phyloP scores from a whole-genome alignment of 1,140 invertebrate species.

The Drosophila equinoxialis region DNA sequence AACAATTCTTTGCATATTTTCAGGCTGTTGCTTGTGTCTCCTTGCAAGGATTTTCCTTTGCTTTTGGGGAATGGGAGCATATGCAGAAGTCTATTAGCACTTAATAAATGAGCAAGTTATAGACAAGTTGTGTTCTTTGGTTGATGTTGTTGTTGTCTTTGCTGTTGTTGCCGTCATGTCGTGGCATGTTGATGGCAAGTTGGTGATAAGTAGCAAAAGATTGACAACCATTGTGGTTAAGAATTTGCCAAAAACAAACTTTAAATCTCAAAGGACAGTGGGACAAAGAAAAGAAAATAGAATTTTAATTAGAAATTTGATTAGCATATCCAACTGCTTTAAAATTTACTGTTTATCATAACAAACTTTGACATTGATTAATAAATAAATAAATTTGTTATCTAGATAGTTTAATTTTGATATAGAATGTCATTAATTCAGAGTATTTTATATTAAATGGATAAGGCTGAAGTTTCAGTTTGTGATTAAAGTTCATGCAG shows the following conservation, averaged over 20 bases:
- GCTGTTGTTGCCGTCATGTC: slow-evolving; percentile 25
- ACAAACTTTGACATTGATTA: no score
- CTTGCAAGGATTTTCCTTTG: slow-evolving; percentile 19
- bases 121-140: slow-evolving; percentile 29
- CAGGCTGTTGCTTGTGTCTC: slow-evolving; percentile 40
- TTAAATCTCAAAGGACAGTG: neutral
- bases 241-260: neutral
- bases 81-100: slow-evolving; percentile 59
- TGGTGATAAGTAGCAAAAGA: slow-evolving; percentile 19
- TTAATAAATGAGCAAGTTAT: slow-evolving; percentile 70
- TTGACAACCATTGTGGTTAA: slow-evolving; percentile 31
- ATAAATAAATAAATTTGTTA: no score
- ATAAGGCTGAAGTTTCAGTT: no score
- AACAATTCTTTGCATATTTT: slow-evolving; percentile 72
- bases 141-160: slow-evolving; percentile 6
- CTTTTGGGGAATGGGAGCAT: slow-evolving; percentile 11
- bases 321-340: neutral
- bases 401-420: no score
- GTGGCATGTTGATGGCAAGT: slow-evolving; percentile 26
- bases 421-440: no score
- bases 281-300: neutral
- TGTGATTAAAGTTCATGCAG: no score
- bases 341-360: no score
- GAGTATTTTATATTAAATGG: no score
- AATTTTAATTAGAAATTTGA: neutral